A percentile compares a stretch with the other conserved stretches of the same genome.
phyloP scores from a whole-genome alignment of 92 coral and sea anemone species.

The Plumapathes pennacea region DNA sequence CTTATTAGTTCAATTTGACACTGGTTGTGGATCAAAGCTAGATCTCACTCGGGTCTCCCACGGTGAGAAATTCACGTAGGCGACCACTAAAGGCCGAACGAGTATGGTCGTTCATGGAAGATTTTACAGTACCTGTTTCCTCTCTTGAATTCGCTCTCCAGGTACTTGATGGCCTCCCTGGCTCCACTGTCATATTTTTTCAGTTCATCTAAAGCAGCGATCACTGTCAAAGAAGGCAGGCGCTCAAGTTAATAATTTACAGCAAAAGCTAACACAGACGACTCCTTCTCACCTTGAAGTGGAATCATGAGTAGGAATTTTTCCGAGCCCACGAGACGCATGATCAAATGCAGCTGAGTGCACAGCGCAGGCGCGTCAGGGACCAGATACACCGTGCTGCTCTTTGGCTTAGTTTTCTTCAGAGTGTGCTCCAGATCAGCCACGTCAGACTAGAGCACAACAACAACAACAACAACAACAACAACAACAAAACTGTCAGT shows the following conservation, averaged over 20 bases:
- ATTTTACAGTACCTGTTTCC: constrained; percentile 90
- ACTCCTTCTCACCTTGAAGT: constrained; percentile 60
- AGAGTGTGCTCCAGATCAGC: constrained; percentile 89
- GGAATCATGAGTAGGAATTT: constrained; percentile 86
- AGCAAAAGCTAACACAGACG: neutral
- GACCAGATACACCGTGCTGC: constrained; percentile 75
- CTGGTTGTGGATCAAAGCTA: no score
- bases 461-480: neutral
- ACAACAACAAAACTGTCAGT: no score
- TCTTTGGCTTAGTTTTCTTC: constrained; percentile 68
- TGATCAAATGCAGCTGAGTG: constrained; percentile 84
- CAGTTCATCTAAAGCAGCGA: constrained; percentile 90
- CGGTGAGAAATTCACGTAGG: no score
- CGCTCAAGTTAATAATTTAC: no score
- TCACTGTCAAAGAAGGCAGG: constrained; percentile 46
- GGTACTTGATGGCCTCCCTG: constrained; percentile 91
- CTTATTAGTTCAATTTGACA: no score
- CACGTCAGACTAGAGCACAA: constrained; percentile 79
- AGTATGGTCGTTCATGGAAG: neutral
- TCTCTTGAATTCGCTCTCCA: constrained; percentile 87
- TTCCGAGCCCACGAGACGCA: constrained; percentile 74
- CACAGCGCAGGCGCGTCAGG: constrained; percentile 93
- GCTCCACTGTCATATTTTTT: constrained; percentile 96
- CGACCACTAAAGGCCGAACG: neutral
- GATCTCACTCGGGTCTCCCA: no score